Evolutionary conservation across 2,888 invertebrate genomes (phyloP), one percentile per base, ranked within the genome.

Genomic region (Phortica okadai): DNA sequence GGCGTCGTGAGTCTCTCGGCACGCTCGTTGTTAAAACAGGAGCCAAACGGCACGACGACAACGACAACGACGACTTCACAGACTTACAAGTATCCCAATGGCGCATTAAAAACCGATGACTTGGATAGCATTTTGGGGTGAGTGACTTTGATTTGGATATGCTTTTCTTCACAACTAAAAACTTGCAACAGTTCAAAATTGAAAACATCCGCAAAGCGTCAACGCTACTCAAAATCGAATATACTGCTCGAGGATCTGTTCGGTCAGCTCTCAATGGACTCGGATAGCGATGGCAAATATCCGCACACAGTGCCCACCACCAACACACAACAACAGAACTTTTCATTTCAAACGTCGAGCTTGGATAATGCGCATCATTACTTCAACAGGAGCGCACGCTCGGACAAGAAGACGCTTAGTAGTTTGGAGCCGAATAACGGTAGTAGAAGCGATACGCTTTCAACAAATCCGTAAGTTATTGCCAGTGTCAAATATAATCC

Each of bases 91-190:
- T 41, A 45, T 76, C 2, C 42, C 79, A 1, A 86, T 85, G 54
- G 79, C 79, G 0, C 50, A 2, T 8, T 14, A 88, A 85, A 42
- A 88, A 88, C 74, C 62, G 95, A 95, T 84, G 94, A 95, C 82
- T 94, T 95, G 85, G 95, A 95, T 6, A 94, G 95, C 85, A 94
- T 96, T 81, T 92, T 96, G 80, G 96, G 96, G 96, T 96, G 89
- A 90, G 92, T 89, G 33, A 11, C 41, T 8, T 56, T 67, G 44
- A 11, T 74, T 2, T 4, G 1, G 1, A 33, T 33, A 1, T 33
- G 1, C 33, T 33, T 33, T 33, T 33, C 33, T 33, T 33, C 33
- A 33, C 4, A 33, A 33, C 33, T 33, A 33, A 33, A 33, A 5
- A 33, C 33, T 33, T 33, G 16, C 21, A n/a, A 62, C 78, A 92